Conservation (phyloP, 2,113 vertebrate species). For the Piprites chloris region DNA sequence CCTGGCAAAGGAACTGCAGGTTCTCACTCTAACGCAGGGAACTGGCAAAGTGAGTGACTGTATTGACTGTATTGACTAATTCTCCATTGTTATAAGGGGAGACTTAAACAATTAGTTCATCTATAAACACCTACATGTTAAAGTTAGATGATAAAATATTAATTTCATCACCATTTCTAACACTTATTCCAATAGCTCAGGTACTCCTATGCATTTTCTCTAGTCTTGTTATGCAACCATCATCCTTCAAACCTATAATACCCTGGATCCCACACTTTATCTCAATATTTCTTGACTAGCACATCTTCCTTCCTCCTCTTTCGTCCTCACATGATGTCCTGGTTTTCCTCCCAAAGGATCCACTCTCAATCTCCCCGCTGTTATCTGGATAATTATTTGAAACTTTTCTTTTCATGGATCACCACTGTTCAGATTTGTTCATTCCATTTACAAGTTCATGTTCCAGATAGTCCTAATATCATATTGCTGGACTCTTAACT, state of each 20-base stretch:
- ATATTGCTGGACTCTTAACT: not conserved
- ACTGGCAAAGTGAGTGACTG: not conserved
- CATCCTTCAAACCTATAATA: not conserved
- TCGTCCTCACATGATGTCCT: not conserved
- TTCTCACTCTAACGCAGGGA: not conserved
- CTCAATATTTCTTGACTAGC: not conserved
- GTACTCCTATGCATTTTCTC: not conserved
- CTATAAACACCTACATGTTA: not conserved
- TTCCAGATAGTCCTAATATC: not conserved
- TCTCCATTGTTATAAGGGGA: not conserved
- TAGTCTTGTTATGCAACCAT: not conserved
- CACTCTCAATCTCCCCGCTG: not conserved
- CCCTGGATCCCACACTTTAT: not conserved
- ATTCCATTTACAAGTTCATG: not conserved
- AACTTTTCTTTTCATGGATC: not conserved
- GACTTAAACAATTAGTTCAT: not conserved
- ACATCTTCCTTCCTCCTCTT: not conserved
- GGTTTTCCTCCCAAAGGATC: not conserved
- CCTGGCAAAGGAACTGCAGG: too few relatives aligned
- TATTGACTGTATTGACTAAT: not conserved
- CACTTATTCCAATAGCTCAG: not conserved
- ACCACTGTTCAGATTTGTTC: not conserved
- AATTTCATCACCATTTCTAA: not conserved
- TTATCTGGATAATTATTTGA: not conserved
- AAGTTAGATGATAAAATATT: not conserved